Percentiles rank a stretch among this genome's conserved stretches.
Conservation (phyloP, 2,888 invertebrate genomes). For the Hoplodrina blanda region DNA sequence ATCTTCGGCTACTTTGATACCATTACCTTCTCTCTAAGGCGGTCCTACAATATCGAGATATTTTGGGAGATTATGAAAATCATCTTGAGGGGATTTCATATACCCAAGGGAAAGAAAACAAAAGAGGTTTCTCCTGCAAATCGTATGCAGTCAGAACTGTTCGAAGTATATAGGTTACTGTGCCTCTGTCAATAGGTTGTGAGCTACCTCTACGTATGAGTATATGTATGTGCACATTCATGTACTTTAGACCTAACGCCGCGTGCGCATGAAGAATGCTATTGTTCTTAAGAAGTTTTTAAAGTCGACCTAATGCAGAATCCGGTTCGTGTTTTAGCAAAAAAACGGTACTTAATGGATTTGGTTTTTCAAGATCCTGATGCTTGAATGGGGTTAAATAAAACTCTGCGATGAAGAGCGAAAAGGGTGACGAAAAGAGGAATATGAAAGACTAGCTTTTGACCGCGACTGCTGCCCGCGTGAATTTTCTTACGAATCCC, state of each 20-base stretch:
- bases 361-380: not conserved
- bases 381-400: not conserved
- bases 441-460: too few relatives aligned
- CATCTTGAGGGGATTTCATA: too few relatives aligned
- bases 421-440: not conserved
- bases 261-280: constrained; percentile 32
- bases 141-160: not conserved
- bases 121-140: too few relatives aligned
- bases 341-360: constrained; percentile 1
- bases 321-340: constrained; percentile 27
- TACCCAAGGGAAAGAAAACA: too few relatives aligned
- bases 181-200: not conserved
- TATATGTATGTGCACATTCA: constrained; percentile 2
- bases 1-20: too few relatives aligned
- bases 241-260: constrained; percentile 12
- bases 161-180: constrained; percentile 16
- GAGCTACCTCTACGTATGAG: not conserved
- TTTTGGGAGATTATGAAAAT: too few relatives aligned
- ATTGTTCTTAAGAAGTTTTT: constrained; percentile 43
- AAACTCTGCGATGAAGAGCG: not conserved
- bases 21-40: too few relatives aligned
- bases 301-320: constrained; percentile 30
- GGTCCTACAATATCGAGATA: too few relatives aligned
- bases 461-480: too few relatives aligned
- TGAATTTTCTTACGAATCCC: too few relatives aligned